Evolutionary conservation across 2,888 invertebrate species (phyloP).

Genomic region (Falcaria lacertinaria): DNA sequence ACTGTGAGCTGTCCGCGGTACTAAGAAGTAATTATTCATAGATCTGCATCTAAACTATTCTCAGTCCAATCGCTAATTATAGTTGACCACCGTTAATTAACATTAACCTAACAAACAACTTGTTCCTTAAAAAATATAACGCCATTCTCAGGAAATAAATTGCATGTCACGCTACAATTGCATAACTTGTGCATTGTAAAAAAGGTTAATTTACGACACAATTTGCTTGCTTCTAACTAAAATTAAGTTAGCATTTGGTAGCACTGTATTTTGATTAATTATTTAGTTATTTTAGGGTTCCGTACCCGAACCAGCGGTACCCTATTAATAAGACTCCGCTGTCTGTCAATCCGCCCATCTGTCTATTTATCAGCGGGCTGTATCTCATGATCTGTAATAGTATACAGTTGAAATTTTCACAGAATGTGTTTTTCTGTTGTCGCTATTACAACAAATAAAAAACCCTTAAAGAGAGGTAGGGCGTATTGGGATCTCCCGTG

Average conservation of each 20-base stretch:
- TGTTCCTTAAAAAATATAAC: neutral
- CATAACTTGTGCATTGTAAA: neutral
- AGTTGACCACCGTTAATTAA: neutral
- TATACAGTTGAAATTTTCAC: no score
- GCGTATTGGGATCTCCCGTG: no score
- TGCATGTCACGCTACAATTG: constrained; percentile 2
- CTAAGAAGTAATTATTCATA: neutral
- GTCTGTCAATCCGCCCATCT: no score
- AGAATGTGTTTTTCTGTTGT: no score
- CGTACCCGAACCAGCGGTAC: no score
- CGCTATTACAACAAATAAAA: no score
- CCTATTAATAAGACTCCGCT: no score
- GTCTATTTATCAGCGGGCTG: no score
- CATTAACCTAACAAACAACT: neutral
- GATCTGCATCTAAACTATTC: neutral
- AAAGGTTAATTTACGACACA: constrained; percentile 2
- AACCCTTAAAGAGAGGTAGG: no score
- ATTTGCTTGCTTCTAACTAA: neutral
- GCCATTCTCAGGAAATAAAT: constrained; percentile 3
- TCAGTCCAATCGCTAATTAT: neutral
- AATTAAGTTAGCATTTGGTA: neutral
- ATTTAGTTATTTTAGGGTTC: no score
- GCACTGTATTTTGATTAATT: neutral
- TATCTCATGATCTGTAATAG: no score
- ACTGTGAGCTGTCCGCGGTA: neutral